Percentiles rank a stretch among this genome's conserved stretches.
These are phyloP conservation scores for Drosophila emarginata DNA, from an alignment of 2,888 invertebrate genomes.

Conservation along the genomic window DNA sequence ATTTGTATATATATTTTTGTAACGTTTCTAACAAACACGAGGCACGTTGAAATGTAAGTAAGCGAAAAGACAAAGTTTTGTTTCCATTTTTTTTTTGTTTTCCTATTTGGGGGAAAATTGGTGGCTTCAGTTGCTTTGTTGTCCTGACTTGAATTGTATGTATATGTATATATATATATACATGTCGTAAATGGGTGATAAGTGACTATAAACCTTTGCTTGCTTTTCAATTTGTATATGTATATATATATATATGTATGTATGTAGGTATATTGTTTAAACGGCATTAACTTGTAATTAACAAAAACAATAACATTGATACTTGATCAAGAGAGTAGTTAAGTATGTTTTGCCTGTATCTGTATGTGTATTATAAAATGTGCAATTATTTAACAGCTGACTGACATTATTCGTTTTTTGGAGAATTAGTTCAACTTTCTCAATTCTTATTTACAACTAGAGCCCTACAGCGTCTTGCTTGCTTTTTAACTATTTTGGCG, in stretches of 20 bases:
- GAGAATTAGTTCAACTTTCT: conserved; percentile 66
- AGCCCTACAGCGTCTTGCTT: conserved; percentile 13
- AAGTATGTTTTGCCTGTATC: conserved; percentile 22
- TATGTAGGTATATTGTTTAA: conserved; percentile 43
- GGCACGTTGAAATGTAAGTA: conserved; percentile 77
- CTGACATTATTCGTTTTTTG: conserved; percentile 58
- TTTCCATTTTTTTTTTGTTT: conserved; percentile 53
- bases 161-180: conserved; percentile 53
- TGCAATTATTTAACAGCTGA: conserved; percentile 67
- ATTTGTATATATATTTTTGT: conserved; percentile 66
- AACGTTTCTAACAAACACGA: conserved; percentile 78
- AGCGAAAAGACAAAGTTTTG: conserved; percentile 60
- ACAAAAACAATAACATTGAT: conserved; percentile 72
- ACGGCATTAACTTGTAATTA: conserved; percentile 64
- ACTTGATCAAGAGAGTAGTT: conserved; percentile 25
- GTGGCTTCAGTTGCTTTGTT: conserved; percentile 71
- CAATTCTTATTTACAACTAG: conserved; percentile 44
- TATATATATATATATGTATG: conserved; percentile 17
- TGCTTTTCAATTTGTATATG: conserved; percentile 24
- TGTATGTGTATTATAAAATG: conserved; percentile 40
- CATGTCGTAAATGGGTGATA: conserved; percentile 45
- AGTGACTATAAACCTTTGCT: conserved; percentile 31
- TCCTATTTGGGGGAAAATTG: conserved; percentile 70
- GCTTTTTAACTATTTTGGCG: conserved; percentile 64
- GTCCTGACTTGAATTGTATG: conserved; percentile 67